Conservation (phyloP, 1,140 invertebrate species). For the Lerema accius region DNA sequence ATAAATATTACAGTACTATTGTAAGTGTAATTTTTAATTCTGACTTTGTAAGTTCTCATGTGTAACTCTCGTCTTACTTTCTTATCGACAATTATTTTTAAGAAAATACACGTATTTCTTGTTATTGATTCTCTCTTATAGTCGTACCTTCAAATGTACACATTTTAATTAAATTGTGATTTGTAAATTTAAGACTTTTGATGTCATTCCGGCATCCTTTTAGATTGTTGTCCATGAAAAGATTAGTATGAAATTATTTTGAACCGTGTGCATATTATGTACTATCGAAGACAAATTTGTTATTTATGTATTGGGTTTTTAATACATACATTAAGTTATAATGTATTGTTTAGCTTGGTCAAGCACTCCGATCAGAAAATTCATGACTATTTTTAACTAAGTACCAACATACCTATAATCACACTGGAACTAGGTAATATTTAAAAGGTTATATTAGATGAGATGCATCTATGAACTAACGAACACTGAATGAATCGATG, state of each 20-base stretch:
- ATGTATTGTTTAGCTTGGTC: no score
- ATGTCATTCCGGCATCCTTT: constrained; percentile 32
- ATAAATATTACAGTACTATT: constrained; percentile 14
- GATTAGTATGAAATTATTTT: no score
- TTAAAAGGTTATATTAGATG: no score
- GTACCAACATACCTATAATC: no score
- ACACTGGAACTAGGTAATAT: not conserved
- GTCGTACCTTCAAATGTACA: constrained; percentile 2
- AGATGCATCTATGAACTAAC: no score
- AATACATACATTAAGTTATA: no score
- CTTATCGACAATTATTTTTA: constrained; percentile 5
- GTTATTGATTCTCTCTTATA: constrained; percentile 7
- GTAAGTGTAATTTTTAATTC: constrained; percentile 24
- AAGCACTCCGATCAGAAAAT: no score
- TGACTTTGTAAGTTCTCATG: constrained; percentile 7
- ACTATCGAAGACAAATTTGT: not conserved
- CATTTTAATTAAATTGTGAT: constrained; percentile 16
- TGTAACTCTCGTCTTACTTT: constrained; percentile 21
- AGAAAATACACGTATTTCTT: not conserved
- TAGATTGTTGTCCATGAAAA: constrained; percentile 19
- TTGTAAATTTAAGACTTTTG: constrained; percentile 18
- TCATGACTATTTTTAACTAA: no score
- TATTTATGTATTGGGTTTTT: no score
- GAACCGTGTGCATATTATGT: not conserved
- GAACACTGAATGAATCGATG: no score